A percentile compares a stretch with the other conserved stretches of the same genome.
Conservation (phyloP, 2,888 invertebrate genomes). For the Fragum sueziense region DNA sequence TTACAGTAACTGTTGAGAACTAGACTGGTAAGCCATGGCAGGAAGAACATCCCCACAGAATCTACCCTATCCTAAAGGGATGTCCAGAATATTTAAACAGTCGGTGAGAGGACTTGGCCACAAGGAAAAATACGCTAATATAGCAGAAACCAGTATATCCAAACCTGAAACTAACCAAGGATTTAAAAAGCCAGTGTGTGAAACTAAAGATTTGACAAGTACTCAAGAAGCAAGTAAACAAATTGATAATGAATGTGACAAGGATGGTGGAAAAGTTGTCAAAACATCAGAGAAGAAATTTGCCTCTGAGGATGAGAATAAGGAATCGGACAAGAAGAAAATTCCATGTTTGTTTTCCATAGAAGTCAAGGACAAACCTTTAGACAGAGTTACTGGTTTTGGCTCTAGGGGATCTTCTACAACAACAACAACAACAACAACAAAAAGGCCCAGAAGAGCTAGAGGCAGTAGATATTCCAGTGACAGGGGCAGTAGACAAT, state of each 20-base stretch:
- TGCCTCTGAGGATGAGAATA: not conserved
- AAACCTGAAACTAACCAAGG: not conserved
- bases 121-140: not conserved
- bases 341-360: not conserved
- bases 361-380: not conserved
- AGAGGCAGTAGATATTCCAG: not conserved
- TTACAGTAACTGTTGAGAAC: not conserved
- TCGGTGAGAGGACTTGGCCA: not conserved
- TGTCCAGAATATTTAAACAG: slow-evolving; percentile 1
- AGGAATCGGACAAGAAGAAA: not conserved
- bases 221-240: not conserved
- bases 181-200: not conserved
- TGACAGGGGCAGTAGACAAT: not conserved
- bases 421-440: not conserved
- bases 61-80: not conserved
- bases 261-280: not conserved
- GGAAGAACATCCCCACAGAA: not conserved
- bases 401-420: not conserved
- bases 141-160: not conserved
- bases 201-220: not conserved
- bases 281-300: not conserved
- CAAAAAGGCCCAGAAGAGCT: not conserved
- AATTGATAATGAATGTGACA: not conserved
- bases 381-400: not conserved
- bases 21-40: not conserved